A percentile compares a stretch with the other conserved stretches of the same genome.
These are phyloP conservation scores for Spilogale gracilis DNA, from an alignment of 2,113 vertebrate genomes.

Conservation along the genomic window DNA sequence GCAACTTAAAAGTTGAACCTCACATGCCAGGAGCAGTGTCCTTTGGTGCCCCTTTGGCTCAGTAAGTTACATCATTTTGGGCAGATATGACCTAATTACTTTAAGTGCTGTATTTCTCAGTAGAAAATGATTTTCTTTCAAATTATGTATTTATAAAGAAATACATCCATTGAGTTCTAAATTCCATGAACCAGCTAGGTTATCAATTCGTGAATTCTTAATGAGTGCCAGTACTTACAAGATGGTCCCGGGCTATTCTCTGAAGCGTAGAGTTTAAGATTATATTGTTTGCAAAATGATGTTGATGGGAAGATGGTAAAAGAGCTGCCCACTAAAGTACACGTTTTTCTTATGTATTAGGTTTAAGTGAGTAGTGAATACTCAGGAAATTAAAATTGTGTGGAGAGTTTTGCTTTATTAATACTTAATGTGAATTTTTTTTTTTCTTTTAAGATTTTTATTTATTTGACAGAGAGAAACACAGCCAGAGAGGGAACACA, in stretches of 20 bases:
- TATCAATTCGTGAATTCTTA: not conserved
- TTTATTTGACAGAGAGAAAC: too few species aligned
- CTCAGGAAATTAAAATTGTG: not conserved
- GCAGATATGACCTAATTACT: not conserved
- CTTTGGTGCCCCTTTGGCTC: not conserved
- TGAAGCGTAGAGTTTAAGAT: not conserved
- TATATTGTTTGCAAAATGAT: not conserved
- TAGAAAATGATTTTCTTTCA: not conserved
- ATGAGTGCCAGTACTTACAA: not conserved
- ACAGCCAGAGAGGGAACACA: too few species aligned
- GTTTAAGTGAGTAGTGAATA: not conserved
- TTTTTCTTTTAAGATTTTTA: too few species aligned
- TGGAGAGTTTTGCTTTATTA: not conserved
- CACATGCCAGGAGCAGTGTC: not conserved
- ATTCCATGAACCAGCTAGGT: not conserved
- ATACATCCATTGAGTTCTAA: not conserved
- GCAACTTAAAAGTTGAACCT: not conserved
- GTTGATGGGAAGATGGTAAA: not conserved
- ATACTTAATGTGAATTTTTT: not conserved
- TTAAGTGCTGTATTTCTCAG: not conserved
- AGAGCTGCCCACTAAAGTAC: not conserved
- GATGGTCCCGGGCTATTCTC: not conserved
- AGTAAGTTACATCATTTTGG: not conserved
- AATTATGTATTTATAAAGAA: not conserved
- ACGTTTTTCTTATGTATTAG: not conserved